phyloP scores from a whole-genome alignment of 2,797 vertebrate species.

The Lacerta agilis region DNA sequence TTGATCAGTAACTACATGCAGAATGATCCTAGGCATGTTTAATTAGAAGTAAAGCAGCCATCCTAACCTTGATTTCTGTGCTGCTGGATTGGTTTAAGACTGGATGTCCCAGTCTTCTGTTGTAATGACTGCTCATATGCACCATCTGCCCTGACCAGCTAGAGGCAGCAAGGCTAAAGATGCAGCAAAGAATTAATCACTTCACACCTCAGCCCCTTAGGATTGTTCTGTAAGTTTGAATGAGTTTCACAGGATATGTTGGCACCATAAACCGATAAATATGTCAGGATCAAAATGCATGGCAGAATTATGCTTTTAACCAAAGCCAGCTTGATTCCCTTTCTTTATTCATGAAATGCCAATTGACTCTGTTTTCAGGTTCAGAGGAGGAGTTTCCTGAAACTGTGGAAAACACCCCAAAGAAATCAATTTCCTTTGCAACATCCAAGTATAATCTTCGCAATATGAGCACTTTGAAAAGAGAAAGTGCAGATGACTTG shows the following conservation, averaged over 20 bases:
- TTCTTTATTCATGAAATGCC: neutral
- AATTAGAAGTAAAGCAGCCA: neutral
- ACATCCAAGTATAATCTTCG: conserved; percentile 27
- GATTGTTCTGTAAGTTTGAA: neutral
- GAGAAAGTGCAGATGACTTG: conserved; percentile 69
- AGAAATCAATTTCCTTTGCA: conserved; percentile 52
- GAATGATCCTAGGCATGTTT: neutral
- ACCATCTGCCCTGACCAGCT: too few relatives aligned
- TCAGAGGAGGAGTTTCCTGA: conserved; percentile 62
- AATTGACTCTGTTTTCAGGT: conserved; percentile 60
- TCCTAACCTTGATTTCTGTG: too few relatives aligned
- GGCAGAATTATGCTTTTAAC: neutral
- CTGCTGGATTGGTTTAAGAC: too few relatives aligned
- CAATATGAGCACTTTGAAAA: conserved; percentile 47
- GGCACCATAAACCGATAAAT: conserved; percentile 4
- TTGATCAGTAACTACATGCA: neutral
- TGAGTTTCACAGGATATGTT: neutral
- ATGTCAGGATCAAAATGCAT: neutral
- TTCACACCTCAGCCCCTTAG: too few relatives aligned
- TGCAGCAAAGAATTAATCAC: too few relatives aligned
- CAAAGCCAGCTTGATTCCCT: neutral
- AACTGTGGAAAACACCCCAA: conserved; percentile 64
- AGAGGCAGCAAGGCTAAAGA: too few relatives aligned
- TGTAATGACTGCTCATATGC: too few relatives aligned
- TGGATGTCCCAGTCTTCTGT: too few relatives aligned